Evolutionary conservation across 2,888 invertebrate genomes (phyloP), one percentile per base, ranked within the genome.

Genomic region (Cantharis rustica): DNA sequence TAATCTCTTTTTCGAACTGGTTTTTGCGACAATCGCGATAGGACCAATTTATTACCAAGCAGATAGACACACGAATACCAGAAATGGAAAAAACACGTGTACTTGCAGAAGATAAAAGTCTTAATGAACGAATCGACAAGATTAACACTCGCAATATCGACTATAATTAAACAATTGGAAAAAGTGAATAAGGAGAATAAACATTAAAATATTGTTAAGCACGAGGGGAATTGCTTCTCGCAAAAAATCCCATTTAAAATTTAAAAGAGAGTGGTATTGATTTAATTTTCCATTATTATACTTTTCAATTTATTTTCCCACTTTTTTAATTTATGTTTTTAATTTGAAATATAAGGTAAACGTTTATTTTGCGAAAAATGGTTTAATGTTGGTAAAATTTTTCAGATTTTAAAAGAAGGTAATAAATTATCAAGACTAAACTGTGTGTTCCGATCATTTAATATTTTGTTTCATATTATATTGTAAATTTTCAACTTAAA

Each of bases 11-110:
- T 72, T 73, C 81, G 82, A 83, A 85, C 86, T 83, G 85, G 85
- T 85, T 85, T 85, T 84, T 83, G 81, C 84, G 84, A 84, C 84
- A 84, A 86, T 85, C 85, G 82, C 84, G 85, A 86, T 86, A 85
- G 82, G 81, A 80, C 79, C 83, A 82, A 87, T 86, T 87, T 87
- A 86, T 85, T 82, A 82, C 84, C 82, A 79, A 75, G 77, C 80
- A 83, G 82, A 83, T 83, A 81, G 83, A 82, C 80, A 81, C 64
- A 20, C 73, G 78, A 81, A 81, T 83, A 81, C 86, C 86, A 85
- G 85, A 86, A 86, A 86, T 86, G 86, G 87, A 82, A 85, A 86
- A 86, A 87, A 86, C 86, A 87, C 84, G 85, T 86, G 47, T 47
- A 86, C 83, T 85, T 83, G 82, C 84, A 83, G 83, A 85, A 66